Evolutionary conservation across 2,113 vertebrate genomes (phyloP), one percentile per base, ranked within the genome.

Genomic region (human): DNA sequence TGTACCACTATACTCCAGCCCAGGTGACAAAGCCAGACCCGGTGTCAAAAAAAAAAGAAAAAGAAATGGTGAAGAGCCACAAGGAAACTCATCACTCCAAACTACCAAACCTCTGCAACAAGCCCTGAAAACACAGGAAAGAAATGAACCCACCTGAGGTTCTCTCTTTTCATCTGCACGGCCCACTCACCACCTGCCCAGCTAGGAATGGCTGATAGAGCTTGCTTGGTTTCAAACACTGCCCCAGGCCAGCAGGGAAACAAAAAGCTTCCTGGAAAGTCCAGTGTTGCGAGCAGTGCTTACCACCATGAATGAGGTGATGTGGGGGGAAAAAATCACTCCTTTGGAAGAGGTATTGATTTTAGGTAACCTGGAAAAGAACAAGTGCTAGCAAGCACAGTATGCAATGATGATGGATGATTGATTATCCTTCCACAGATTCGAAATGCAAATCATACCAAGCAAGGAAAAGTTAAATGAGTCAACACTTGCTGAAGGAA

Each of bases 341-440:
- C 23, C 40, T 52, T 13, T 40, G 57, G n/a, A 32, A 72, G 11
- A 93, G 68, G 68, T 81, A 50, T 32, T 45, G 70, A 78, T 59
- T 92, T 86, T 23, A 75, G 38, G 64, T 40, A 16, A 70, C 38
- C 55, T 43, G 16, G 73, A 52, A 64, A 81, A 86, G 57, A 78
- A 59, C 30, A 45, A 75, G 52, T 17, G 13, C 55, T 22, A 14
- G 66, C 30, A n/a, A 57, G 45, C 64, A 64, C 0, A 57, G 23
- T 50, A 35, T 5, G n/a, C 30, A 35, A 32, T 0, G 0, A 14
- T 0, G n/a, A 50, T 68, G 14, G 32, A 64, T 32, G 61, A 32
- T 5, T 2, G 0, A 59, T 0, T 45, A n/a, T 14, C 13, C 59
- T 40, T 25, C 2, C 35, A 50, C 4, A 9, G 48, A 2, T 6